phyloP scores from a whole-genome alignment of 2,888 invertebrate genomes.

The Acleris laterana region DNA sequence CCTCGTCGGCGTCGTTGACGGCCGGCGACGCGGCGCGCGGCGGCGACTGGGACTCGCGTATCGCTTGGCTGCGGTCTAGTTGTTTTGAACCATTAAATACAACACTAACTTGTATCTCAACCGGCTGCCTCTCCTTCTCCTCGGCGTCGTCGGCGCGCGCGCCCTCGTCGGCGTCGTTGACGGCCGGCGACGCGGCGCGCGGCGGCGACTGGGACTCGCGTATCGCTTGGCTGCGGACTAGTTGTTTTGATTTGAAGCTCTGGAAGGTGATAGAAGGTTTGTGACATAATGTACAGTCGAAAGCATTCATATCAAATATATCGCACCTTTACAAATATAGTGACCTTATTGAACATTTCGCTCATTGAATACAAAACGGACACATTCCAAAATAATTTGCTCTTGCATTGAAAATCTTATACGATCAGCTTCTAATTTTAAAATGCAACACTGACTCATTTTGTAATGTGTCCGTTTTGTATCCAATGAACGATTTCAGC shows the following conservation, averaged over 20 bases:
- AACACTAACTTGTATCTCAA: constrained; percentile 74
- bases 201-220: constrained; percentile 91
- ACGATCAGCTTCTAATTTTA: too few species aligned
- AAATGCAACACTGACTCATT: too few species aligned
- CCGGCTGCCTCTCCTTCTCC: constrained; percentile 62
- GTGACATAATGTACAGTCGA: too few species aligned
- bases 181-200: constrained; percentile 79
- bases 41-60: constrained; percentile 91
- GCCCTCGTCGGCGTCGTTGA: constrained; percentile 32
- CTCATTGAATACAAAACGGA: too few species aligned
- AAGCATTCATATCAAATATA: too few species aligned
- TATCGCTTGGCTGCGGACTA: constrained; percentile 95
- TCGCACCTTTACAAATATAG: too few species aligned
- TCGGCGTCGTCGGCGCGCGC: constrained; percentile 42
- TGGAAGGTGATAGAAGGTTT: constrained; percentile 45
- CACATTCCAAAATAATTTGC: too few species aligned
- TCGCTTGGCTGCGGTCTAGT: constrained; percentile 94
- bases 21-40: constrained; percentile 83
- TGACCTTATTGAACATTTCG: too few species aligned
- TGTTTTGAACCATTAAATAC: constrained; percentile 83
- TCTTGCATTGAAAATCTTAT: too few species aligned
- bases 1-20: constrained; percentile 34
- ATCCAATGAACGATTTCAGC: too few species aligned
- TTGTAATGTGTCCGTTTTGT: too few species aligned
- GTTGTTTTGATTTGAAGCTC: constrained; percentile 90